These are phyloP conservation scores for Gallinago jamesoni DNA, from an alignment of 2,113 vertebrate species.

Conservation along the genomic window DNA sequence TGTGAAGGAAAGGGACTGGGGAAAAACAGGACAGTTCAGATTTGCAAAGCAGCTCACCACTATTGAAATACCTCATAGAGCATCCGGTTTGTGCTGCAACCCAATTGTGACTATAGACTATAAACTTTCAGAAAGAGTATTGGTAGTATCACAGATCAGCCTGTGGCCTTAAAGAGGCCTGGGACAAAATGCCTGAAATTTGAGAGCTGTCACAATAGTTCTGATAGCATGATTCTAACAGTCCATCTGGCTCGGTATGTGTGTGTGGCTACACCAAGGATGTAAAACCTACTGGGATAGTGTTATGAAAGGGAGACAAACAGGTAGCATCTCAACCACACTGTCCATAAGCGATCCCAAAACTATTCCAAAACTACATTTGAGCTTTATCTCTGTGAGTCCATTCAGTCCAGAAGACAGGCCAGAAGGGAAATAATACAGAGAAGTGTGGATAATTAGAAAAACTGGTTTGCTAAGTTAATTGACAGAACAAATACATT, in stretches of 20 bases:
- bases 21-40: not conserved
- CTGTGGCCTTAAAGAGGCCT: not conserved
- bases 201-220: not conserved
- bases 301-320: not conserved
- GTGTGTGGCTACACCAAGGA: rapidly evolving
- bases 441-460: not conserved
- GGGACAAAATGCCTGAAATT: not conserved
- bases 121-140: not conserved
- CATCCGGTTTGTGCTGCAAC: not conserved
- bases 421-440: not conserved
- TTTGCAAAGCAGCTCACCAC: not conserved
- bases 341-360: not conserved
- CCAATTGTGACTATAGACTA: not conserved
- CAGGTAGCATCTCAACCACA: not conserved
- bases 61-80: not conserved
- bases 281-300: not conserved
- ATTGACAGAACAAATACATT: not conserved
- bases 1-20: not conserved
- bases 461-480: not conserved
- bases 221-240: rapidly evolving
- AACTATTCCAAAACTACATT: not conserved
- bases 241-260: rapidly evolving
- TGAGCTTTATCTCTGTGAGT: not conserved
- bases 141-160: not conserved
- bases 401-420: not conserved